A percentile compares a stretch with the other conserved stretches of the same genome.
Conservation (phyloP, 2,888 invertebrate genomes). For the Campoplex nolae region DNA sequence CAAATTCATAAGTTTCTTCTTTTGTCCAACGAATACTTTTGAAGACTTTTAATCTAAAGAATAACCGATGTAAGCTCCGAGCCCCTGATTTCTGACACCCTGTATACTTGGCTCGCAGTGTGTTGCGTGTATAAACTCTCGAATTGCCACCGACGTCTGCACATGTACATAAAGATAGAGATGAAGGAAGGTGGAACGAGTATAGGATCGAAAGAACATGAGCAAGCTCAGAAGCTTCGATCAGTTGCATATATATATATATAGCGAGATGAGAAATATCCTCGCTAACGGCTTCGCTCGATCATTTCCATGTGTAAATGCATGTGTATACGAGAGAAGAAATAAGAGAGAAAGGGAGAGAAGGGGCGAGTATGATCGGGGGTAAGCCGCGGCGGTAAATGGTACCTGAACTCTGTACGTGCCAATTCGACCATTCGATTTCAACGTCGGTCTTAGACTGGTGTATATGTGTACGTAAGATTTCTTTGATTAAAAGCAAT, state of each 20-base stretch:
- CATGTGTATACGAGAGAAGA: constrained; percentile 6
- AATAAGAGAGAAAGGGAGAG: background rate
- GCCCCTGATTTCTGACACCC: constrained; percentile 3
- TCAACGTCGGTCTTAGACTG: background rate
- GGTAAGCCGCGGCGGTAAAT: constrained; percentile 56
- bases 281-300: constrained; percentile 66
- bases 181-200: constrained; percentile 14
- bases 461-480: constrained; percentile 20
- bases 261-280: constrained; percentile 63
- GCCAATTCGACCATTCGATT: constrained; percentile 66
- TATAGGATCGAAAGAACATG: constrained; percentile 17
- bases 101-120: background rate
- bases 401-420: constrained; percentile 68
- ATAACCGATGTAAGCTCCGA: background rate
- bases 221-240: constrained; percentile 50
- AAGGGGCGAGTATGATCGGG: constrained; percentile 40
- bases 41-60: no score
- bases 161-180: constrained; percentile 8
- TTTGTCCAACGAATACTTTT: background rate
- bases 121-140: constrained; percentile 55
- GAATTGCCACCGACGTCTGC: constrained; percentile 53
- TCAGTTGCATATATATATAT: constrained; percentile 1
- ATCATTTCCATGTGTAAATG: constrained; percentile 55
- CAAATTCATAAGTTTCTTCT: background rate
- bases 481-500: constrained; percentile 67